These are phyloP conservation scores for Silvanus unidentatus DNA, from an alignment of 2,888 invertebrate genomes.

Conservation along the genomic window DNA sequence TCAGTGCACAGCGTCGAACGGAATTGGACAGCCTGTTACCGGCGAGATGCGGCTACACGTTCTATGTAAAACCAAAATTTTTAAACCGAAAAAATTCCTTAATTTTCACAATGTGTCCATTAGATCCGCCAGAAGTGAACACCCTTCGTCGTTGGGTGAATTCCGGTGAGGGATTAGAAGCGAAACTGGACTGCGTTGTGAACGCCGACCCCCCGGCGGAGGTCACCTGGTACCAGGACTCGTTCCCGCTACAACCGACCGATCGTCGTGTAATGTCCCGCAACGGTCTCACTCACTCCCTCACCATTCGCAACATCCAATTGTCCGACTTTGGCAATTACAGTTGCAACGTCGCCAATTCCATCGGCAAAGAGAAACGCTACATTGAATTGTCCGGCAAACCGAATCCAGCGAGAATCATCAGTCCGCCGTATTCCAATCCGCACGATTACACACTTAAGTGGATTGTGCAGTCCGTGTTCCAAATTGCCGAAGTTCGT, in stretches of 20 bases:
- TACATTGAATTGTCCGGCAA: conserved; percentile 60
- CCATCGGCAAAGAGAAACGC: conserved; percentile 44
- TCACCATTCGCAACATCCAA: conserved; percentile 56
- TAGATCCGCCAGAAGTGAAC: conserved; percentile 60
- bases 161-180: conserved; percentile 57
- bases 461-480: conserved; percentile 62
- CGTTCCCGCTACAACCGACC: conserved; percentile 55
- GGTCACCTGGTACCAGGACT: conserved; percentile 63
- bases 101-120: conserved; percentile 1
- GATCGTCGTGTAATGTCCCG: conserved; percentile 58
- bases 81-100: no score
- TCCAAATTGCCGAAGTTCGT: conserved; percentile 58
- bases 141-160: conserved; percentile 58
- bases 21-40: conserved; percentile 46
- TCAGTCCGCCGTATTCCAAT: conserved; percentile 55
- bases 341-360: conserved; percentile 44
- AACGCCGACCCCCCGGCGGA: conserved; percentile 53
- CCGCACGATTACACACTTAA: conserved; percentile 59
- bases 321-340: conserved; percentile 60
- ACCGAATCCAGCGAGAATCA: conserved; percentile 59
- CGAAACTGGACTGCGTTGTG: conserved; percentile 56
- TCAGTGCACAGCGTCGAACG: conserved; percentile 50
- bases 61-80: conserved; percentile 44
- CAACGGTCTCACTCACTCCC: conserved; percentile 53
- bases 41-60: conserved; percentile 44